Percentiles rank a stretch among this genome's conserved stretches.
Conservation (phyloP, 2,113 vertebrate genomes). For the Bagarius yarrelli region DNA sequence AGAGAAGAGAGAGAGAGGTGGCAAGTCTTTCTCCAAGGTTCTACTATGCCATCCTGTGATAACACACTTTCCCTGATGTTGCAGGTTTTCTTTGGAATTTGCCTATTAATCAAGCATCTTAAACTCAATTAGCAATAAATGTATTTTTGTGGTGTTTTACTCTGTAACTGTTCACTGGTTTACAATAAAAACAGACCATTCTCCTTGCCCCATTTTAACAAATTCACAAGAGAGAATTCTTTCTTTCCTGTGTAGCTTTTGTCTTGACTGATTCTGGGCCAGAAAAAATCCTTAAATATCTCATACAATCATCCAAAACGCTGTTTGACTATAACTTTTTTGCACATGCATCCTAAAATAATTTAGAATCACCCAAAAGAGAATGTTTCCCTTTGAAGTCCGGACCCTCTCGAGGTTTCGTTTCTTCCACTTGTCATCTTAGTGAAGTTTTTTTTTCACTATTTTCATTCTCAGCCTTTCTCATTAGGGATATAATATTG, state of each 20-base stretch:
- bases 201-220: neutral
- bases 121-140: neutral
- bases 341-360: neutral
- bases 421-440: neutral
- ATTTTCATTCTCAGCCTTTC: neutral
- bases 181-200: neutral
- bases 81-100: neutral
- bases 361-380: neutral
- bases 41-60: slow-evolving; percentile 3
- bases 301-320: neutral
- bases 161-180: neutral
- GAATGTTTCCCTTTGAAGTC: neutral
- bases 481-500: neutral
- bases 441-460: neutral
- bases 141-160: too few species aligned
- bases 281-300: neutral
- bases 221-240: neutral
- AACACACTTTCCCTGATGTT: slow-evolving; percentile 17
- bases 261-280: neutral
- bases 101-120: neutral
- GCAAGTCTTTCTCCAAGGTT: too few species aligned
- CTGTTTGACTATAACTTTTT: neutral
- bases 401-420: neutral
- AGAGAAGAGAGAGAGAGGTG: too few species aligned
- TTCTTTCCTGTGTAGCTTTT: neutral